Evolutionary conservation across 2,888 invertebrate genomes (phyloP).

Genomic region (Elgonia sp.): DNA sequence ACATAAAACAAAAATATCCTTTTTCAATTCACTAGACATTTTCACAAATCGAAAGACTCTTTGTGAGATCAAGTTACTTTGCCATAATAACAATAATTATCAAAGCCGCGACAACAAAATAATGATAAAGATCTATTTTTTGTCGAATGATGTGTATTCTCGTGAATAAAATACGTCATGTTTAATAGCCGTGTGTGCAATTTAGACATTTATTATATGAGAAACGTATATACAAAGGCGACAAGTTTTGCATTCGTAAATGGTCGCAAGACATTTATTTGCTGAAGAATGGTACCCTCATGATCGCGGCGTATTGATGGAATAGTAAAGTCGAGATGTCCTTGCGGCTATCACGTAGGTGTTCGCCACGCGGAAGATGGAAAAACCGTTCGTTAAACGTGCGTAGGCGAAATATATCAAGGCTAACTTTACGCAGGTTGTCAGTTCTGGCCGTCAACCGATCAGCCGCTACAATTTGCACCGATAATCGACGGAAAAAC

Average conservation of each 20-base stretch:
- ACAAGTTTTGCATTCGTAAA: conserved; percentile 62
- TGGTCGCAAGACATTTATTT: conserved; percentile 84
- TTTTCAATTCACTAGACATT: too few relatives aligned
- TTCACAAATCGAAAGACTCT: too few relatives aligned
- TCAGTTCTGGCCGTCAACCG: conserved; percentile 58
- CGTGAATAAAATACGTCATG: conserved; percentile 40
- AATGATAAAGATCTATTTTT: conserved; percentile 43
- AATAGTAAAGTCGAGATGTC: conserved; percentile 78
- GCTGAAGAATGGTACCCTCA: conserved; percentile 55
- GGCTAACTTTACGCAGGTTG: conserved; percentile 74
- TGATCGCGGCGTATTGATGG: conserved; percentile 62
- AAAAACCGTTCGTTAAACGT: conserved; percentile 83
- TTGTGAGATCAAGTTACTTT: not conserved
- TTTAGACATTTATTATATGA: conserved; percentile 63
- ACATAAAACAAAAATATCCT: too few relatives aligned
- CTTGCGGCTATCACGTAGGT: conserved; percentile 84
- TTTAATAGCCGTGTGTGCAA: conserved; percentile 26
- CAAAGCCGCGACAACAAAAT: not conserved
- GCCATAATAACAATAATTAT: not conserved
- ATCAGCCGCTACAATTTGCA: conserved; percentile 51
- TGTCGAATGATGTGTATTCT: conserved; percentile 10
- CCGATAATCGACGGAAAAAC: conserved; percentile 55
- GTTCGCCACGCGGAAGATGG: conserved; percentile 86
- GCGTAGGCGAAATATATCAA: conserved; percentile 77
- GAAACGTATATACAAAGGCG: conserved; percentile 51